Evolutionary conservation across 2,113 vertebrate species (phyloP).

Genomic region (Sclerurus mexicanus): DNA sequence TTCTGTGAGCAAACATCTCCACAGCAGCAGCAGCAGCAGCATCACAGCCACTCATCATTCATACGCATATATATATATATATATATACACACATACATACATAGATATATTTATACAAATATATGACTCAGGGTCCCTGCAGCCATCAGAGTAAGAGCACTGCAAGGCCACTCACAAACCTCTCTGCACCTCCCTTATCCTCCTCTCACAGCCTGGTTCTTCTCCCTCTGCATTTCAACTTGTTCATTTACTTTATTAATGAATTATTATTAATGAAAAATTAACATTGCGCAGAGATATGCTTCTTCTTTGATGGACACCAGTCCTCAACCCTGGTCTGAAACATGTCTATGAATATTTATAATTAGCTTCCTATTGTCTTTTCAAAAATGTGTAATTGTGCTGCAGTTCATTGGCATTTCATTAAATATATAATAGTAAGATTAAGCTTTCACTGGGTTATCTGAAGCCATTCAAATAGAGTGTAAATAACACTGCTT

Average conservation of each 20-base stretch:
- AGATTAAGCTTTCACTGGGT: neutral
- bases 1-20: neutral
- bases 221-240: neutral
- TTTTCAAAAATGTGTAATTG: neutral
- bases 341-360: constrained; percentile 11
- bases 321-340: neutral
- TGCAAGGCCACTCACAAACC: neutral
- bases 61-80: neutral
- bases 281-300: neutral
- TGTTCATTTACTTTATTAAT: neutral
- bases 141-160: neutral
- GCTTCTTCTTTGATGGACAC: neutral
- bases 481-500: neutral
- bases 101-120: fast-evolving
- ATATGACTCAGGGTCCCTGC: neutral
- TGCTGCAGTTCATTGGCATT: neutral
- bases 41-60: neutral
- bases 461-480: neutral
- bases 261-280: constrained; percentile 7
- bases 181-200: neutral
- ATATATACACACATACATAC: too few species aligned
- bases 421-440: neutral
- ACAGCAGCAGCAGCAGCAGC: neutral
- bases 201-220: neutral
- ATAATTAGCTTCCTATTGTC: neutral